Evolutionary conservation across 53 echinoderm and acorn worm genomes (phyloP), one percentile per base, ranked within the genome.

Genomic region (Stichopus horrens): DNA sequence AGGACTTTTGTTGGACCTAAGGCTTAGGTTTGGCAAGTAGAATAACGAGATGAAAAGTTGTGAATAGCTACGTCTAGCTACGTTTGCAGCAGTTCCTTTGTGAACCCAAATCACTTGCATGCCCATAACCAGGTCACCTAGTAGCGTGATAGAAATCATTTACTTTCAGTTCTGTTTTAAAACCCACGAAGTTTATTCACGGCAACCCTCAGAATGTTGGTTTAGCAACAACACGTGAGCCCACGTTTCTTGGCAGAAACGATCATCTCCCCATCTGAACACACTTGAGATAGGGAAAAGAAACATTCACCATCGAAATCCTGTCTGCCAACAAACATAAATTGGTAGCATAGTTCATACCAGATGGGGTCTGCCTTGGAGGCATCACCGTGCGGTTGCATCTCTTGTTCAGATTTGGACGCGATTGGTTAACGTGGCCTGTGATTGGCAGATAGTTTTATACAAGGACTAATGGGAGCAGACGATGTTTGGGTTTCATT

Each of bases 361-460:
- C 71, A 71, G 14, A 71, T 71, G 14, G 71, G 6, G 16, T 16
- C 37, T 71, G 71, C 71, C 71, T 71, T 71, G n/a, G 6, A 71
- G 71, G 71, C 71, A 71, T 71, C 14, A 18, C 71, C 71, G 71
- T 63, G 63, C 18, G 71, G 71, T 71, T 20, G 18, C 18, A 71
- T 16, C 16, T 71, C 71, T 71, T n/a, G 71, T 71, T 8, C 59
- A 59, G 18, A 37, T 37, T 37, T 37, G 37, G 37, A 37, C 37
- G 37, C 37, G 37, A 37, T 37, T 37, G 37, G 71, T 71, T 20
- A 20, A 71, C 21, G 18, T 71, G 71, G 14, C 71, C 71, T 71
- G 71, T 71, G 71, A 71, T 71, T 71, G 71, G 71, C 71, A 71
- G 71, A 71, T 71, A 71, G 71, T 71, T 71, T 18, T 71, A 20